Base-by-base conservation (phyloP, 2,797 vertebrate genomes). In the Holocentrus rufus region DNA sequence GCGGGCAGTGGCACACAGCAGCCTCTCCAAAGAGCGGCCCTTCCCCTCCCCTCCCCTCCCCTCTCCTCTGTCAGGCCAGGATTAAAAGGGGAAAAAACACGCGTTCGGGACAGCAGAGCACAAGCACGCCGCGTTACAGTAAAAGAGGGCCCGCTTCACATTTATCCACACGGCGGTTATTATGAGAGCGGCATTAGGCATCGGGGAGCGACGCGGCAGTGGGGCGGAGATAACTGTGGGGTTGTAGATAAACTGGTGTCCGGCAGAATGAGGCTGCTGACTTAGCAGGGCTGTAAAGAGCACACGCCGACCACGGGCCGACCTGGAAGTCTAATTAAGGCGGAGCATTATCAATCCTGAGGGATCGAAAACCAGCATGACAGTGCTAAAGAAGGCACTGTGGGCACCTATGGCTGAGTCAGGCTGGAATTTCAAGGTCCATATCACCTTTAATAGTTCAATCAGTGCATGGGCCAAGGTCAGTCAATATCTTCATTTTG, bases 321-420 rank as follows among this genome's bases (percentile, higher is more conserved):
- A 80, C 69, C 69, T 27, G 69, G 82, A 88, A 78, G 84, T 84
- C 85, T 90, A 87, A 91, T 93, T 90, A 92, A 76, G 80, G 79
- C 54, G 65, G 46, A 46, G 62, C 77, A 52, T 91, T 88, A 93
- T 93, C 87, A 92, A 90, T 93, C 85, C 87, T 85, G 47, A 61
- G 71, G 81, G 85, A 93, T 93, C 87, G 87, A 93, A 92, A 87
- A 52, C 61, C 75, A 72, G 72, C 66, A 70, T 87, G 90, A 90
- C 89, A 85, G 84, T 66, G 70, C 77, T 88, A 85, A 81, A 85
- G 83, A 84, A 88, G 72, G 84, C 77, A 75, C 74, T 58, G 13
- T 34, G 54, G 65, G 57, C 34, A 11, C 61, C 76, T 83, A 81
- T 52, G 75, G 87, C 89, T 89, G 87, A 91, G 85, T 91, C 90